Percentiles rank a stretch among this genome's conserved stretches.
phyloP scores from a whole-genome alignment of 2,113 vertebrate genomes.

The Ascaphus truei region DNA sequence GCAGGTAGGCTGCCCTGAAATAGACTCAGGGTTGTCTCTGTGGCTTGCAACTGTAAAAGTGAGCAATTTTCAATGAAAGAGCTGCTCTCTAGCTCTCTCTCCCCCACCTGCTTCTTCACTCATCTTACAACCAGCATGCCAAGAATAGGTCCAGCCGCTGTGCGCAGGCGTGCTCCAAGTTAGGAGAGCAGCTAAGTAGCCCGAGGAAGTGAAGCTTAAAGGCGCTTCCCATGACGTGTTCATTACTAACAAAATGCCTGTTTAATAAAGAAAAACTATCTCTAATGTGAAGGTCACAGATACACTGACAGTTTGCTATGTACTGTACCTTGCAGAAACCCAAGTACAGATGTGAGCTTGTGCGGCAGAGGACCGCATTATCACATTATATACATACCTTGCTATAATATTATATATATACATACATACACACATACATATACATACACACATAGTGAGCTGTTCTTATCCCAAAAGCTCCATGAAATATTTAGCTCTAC shows the following conservation, averaged over 20 bases:
- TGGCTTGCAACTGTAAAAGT: constrained; percentile 68
- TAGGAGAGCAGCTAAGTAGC: constrained; percentile 37
- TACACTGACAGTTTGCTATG: too few species aligned
- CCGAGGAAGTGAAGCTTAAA: constrained; percentile 27
- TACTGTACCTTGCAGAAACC: not conserved
- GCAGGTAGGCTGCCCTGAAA: constrained; percentile 71
- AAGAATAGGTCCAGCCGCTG: constrained; percentile 48
- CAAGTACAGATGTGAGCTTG: too few species aligned
- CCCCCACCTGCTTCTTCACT: constrained; percentile 67
- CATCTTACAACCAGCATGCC: constrained; percentile 76
- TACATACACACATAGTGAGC: too few species aligned
- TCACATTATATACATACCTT: too few species aligned
- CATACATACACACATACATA: too few species aligned
- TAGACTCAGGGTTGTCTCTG: constrained; percentile 58
- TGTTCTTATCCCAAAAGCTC: too few species aligned
- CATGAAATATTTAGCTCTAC: too few species aligned
- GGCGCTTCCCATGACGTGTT: not conserved
- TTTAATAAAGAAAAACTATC: not conserved
- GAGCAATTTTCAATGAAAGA: constrained; percentile 64
- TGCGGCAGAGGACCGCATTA: too few species aligned
- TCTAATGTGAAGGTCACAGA: not conserved
- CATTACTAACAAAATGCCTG: not conserved
- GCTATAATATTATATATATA: too few species aligned
- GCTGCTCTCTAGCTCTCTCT: constrained; percentile 63
- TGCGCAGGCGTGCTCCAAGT: constrained; percentile 60